These are phyloP conservation scores for Diploscapter pachys DNA, from an alignment of 1,140 invertebrate species.

Conservation along the genomic window DNA sequence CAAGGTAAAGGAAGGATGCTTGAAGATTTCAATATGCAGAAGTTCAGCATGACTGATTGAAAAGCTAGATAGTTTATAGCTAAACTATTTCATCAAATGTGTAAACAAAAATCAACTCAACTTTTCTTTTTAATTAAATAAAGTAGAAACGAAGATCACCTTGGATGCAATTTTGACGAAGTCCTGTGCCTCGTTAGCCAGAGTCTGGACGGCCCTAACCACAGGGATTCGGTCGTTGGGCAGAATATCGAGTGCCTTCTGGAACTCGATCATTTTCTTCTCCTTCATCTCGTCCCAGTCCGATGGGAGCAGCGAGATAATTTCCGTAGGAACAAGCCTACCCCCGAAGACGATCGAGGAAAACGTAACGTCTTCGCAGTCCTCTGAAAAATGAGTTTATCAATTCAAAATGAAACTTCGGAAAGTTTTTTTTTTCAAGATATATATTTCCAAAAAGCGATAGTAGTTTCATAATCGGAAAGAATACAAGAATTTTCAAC, in stretches of 20 bases:
- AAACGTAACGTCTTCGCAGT: slow-evolving; percentile 40
- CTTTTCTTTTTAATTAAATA: neutral
- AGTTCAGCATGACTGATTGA: too few relatives aligned
- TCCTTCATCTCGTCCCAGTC: slow-evolving; percentile 47
- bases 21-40: too few relatives aligned
- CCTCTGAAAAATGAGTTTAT: slow-evolving; percentile 7
- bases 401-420: neutral
- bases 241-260: slow-evolving; percentile 20
- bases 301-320: slow-evolving; percentile 34
- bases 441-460: too few relatives aligned
- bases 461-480: neutral
- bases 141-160: neutral
- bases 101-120: neutral
- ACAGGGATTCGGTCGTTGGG: slow-evolving; percentile 27
- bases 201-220: slow-evolving; percentile 19
- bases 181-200: slow-evolving; percentile 15
- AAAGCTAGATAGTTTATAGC: too few relatives aligned
- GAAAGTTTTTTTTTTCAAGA: too few relatives aligned
- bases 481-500: slow-evolving; percentile 5
- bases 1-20: too few relatives aligned
- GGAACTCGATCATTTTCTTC: slow-evolving; percentile 28
- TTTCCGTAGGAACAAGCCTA: slow-evolving; percentile 30
- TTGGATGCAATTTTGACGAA: slow-evolving; percentile 17
- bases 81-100: too few relatives aligned
- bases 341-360: slow-evolving; percentile 44